Base-by-base conservation (phyloP, 2,888 invertebrate genomes). In the Yponomeuta plumbellus region DNA sequence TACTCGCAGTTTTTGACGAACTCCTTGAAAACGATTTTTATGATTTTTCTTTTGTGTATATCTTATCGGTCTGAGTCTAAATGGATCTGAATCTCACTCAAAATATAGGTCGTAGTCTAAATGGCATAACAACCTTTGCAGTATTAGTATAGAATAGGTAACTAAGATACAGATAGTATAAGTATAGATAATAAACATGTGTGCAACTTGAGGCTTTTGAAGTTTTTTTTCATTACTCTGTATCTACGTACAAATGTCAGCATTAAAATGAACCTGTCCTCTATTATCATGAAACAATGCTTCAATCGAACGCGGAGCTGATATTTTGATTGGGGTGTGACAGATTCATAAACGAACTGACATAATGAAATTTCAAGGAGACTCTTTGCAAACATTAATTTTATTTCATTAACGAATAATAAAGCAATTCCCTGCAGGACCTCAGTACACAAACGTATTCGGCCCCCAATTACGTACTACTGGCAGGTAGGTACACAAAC, bases 401-500 rank as follows among this genome's bases (percentile, higher is more conserved):
- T 59, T 59, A 23, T 21, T 59, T 21, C 22, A 59, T 59, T 59
- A 22, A 62, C 62, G 34, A 62, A 39, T 39, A 62, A 39, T 39
- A 62, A n/a, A 39, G 62, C 34, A 20, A 62, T 34, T 62, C 62
- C 62, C 62, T 39, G 34, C 17, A n/a, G 62, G 39, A 11, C 20
- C 5, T 17, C n/a, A 5, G 44, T 5, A 62, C 39, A 62, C 39
- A 62, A 26, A 26, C 34, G 39, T 34, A 39, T 64, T 52, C 20
- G 64, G 64, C 44, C 64, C 21, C 44, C 21, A 20, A 64, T 64
- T 52, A 64, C 52, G 52, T 20, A 20, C 20, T n/a, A 34, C 34
- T 34, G 26, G 34, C 34, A 34, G 22, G 40, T 44, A 64, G 64
- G 64, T 44, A 64, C 11, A 59, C 66, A 40, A 59, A 59, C 59